phyloP scores from a whole-genome alignment of 2,888 invertebrate genomes.

The Mimachlamys varia region DNA sequence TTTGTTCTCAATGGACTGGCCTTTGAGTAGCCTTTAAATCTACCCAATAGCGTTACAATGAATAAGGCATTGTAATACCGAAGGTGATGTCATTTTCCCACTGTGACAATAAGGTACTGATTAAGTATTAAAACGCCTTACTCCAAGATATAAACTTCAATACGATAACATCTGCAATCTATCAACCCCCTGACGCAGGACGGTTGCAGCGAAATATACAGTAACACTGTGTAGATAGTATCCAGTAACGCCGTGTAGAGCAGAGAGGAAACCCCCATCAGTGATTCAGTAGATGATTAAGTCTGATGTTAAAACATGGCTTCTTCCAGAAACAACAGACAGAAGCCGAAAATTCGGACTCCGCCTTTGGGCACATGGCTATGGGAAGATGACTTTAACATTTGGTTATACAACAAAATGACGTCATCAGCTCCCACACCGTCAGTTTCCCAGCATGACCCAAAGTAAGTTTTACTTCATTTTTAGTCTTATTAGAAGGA shows the following conservation, averaged over 20 bases:
- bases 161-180: background rate
- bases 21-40: too few relatives aligned
- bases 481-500: background rate
- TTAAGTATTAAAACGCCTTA: background rate
- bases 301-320: background rate
- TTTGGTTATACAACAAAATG: slow-evolving; percentile 64
- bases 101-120: background rate
- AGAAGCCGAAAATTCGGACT: background rate
- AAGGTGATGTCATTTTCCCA: background rate
- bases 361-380: slow-evolving; percentile 60
- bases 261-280: background rate
- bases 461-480: background rate
- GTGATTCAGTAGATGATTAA: background rate
- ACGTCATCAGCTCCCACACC: background rate
- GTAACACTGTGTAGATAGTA: slow-evolving; percentile 7
- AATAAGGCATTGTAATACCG: background rate
- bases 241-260: background rate
- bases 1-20: background rate
- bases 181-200: background rate
- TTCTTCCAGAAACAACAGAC: background rate
- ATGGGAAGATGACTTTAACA: slow-evolving; percentile 68
- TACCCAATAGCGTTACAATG: background rate
- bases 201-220: background rate
- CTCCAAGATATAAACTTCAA: background rate
- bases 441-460: background rate